Base-by-base conservation (phyloP, 1,140 invertebrate species). In the Heliconius melpomene region DNA sequence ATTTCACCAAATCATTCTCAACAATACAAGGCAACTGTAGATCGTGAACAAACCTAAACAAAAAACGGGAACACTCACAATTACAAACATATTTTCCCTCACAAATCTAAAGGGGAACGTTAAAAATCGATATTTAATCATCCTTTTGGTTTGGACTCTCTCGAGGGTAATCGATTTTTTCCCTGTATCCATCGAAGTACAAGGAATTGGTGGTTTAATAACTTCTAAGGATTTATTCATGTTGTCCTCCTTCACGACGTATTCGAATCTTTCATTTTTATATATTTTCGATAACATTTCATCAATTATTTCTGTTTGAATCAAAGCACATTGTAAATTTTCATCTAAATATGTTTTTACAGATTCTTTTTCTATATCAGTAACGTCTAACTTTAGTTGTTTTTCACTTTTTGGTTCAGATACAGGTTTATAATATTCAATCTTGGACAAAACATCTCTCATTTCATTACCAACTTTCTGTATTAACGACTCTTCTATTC, bases 61-160 rank as follows among this genome's bases (percentile, higher is more conserved):
- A 79, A 93, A 91, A 16, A 86, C 79, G 0, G 91, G 90, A 0
- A 90, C 91, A 86, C 89, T 88, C 7, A 84, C 82, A 18, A 93
- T 76, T 8, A 93, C 82, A 70, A 91, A 77, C 32, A 84, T 66
- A 74, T 93, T 93, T 77, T 89, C 88, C 75, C 81, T 85, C 0
- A 92, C 2, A 82, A 92, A 90, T 18, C 40, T 75, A 9, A 87
- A n/a, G 5, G 87, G 74, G 29, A 57, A 40, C 36, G 66, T 20
- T 29, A 66, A 66, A 66, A 66, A 29, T 66, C 60, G 60, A 66
- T 66, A 66, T 26, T 66, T 66, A 29, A 29, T 66, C 26, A 66
- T 16, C 11, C 60, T 66, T 66, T 66, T 66, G 57, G 57, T 9
- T 66, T 66, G 23, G 26, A 66, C 29, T 29, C 60, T 66, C 26